Conservation (phyloP, 2,797 vertebrate species). For the Halcyon badia region DNA sequence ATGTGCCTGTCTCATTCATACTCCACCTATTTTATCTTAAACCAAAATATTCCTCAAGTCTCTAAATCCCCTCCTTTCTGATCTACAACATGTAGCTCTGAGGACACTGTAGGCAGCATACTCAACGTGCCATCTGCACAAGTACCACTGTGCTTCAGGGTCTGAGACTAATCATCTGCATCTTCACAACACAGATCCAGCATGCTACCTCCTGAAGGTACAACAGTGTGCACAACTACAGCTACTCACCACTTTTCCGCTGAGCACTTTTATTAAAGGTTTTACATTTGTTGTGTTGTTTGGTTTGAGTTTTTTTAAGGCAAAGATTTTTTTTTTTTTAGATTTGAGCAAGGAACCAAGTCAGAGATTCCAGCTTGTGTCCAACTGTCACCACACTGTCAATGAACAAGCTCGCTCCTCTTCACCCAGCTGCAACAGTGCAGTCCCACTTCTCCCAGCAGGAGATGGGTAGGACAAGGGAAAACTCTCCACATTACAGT, state of each 20-base stretch:
- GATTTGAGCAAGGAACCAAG: neutral
- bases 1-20: neutral
- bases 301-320: neutral
- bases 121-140: neutral
- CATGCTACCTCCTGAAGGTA: neutral
- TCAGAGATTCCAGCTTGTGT: neutral
- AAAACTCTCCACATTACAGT: rapidly evolving
- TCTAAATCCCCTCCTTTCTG: neutral
- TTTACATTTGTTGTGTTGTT: no score
- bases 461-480: neutral
- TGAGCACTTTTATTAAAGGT: neutral
- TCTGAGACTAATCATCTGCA: neutral
- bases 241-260: neutral
- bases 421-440: neutral
- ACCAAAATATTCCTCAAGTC: neutral
- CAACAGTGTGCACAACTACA: neutral
- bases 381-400: neutral
- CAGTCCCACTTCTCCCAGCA: neutral
- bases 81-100: neutral
- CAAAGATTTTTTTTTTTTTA: neutral
- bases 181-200: rapidly evolving
- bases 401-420: rapidly evolving
- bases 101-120: neutral
- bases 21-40: neutral
- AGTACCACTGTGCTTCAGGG: neutral